phyloP scores from a whole-genome alignment of 1,140 invertebrate genomes.

The Araneus ventricosus region DNA sequence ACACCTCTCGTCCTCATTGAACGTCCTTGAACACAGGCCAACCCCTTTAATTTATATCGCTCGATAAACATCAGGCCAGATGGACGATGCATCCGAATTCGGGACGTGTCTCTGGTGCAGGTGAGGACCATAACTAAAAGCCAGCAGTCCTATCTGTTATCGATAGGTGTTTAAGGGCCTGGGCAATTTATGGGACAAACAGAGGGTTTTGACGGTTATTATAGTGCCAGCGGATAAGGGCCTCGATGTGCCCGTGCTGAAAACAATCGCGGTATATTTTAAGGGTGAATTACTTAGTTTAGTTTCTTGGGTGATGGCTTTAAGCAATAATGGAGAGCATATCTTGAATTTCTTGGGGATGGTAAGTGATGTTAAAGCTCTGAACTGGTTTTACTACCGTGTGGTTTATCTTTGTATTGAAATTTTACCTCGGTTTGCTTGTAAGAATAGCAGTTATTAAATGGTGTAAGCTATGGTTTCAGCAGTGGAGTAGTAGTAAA shows the following conservation, averaged over 20 bases:
- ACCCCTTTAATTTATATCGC: constrained; percentile 22
- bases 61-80: constrained; percentile 14
- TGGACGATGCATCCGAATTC: not conserved
- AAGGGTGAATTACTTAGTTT: not conserved
- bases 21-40: not conserved
- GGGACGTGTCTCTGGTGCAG: not conserved
- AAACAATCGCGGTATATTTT: constrained; percentile 5
- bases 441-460: too few relatives aligned
- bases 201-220: constrained; percentile 10
- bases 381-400: not conserved
- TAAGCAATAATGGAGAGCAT: not conserved
- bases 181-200: not conserved
- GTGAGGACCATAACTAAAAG: constrained; percentile 14
- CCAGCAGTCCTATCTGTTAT: not conserved
- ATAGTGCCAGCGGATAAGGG: not conserved
- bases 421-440: too few relatives aligned
- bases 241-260: not conserved
- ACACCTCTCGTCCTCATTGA: not conserved
- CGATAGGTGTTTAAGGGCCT: constrained; percentile 6
- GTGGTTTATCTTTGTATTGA: too few relatives aligned
- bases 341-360: not conserved
- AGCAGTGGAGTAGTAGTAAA: too few relatives aligned
- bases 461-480: too few relatives aligned
- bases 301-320: not conserved
- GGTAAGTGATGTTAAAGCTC: not conserved